Conservation (phyloP, 2,888 invertebrate species). For the Athripsodes cinereus region DNA sequence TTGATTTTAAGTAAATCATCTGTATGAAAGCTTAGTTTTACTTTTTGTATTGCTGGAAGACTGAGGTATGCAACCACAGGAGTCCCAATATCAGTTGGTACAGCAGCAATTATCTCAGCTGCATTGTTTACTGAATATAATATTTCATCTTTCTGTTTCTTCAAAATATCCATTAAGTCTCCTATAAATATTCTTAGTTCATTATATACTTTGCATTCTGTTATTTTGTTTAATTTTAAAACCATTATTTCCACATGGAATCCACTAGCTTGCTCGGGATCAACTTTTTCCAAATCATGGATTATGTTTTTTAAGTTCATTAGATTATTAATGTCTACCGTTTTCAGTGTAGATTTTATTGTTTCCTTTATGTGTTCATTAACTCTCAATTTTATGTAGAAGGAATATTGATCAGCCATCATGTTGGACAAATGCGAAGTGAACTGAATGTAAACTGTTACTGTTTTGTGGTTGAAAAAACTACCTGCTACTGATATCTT, state of each 20-base stretch:
- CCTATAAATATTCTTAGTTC: neutral
- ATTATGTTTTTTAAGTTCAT: too few relatives aligned
- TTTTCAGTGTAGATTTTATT: too few relatives aligned
- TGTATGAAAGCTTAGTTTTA: neutral
- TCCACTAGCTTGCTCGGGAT: slow-evolving; percentile 31
- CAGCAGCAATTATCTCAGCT: too few relatives aligned
- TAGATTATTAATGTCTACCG: too few relatives aligned
- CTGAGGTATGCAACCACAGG: slow-evolving; percentile 2
- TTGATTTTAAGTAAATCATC: slow-evolving; percentile 24
- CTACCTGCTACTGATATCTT: slow-evolving; percentile 32
- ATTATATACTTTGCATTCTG: slow-evolving; percentile 26
- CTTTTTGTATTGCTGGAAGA: slow-evolving; percentile 11
- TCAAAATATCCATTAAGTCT: too few relatives aligned
- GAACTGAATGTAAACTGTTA: slow-evolving; percentile 22
- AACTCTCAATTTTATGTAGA: slow-evolving; percentile 9
- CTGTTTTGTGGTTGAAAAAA: slow-evolving; percentile 24
- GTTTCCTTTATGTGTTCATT: too few relatives aligned
- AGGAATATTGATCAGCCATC: slow-evolving; percentile 12
- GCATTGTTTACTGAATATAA: too few relatives aligned
- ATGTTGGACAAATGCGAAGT: slow-evolving; percentile 27
- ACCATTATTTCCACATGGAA: slow-evolving; percentile 30
- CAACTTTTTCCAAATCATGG: slow-evolving; percentile 39
- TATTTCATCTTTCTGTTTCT: too few relatives aligned
- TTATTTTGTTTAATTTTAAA: slow-evolving; percentile 30
- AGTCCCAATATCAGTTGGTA: slow-evolving; percentile 9